Evolutionary conservation across 2,888 invertebrate species (phyloP).

Genomic region (Drosophila subsilvestris): DNA sequence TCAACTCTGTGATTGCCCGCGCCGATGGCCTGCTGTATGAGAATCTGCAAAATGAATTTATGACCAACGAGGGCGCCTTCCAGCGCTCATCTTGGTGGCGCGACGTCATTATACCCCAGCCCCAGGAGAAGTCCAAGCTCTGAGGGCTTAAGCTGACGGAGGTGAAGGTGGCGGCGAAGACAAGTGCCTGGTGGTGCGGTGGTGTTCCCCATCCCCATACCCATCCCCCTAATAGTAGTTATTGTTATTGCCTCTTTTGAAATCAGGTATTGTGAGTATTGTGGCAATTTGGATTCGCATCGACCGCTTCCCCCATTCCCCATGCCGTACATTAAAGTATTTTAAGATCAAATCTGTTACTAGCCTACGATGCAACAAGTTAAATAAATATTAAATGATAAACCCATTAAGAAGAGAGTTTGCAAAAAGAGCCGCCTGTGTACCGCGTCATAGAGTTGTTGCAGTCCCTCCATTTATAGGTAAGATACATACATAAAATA

Average conservation of each 20-base stretch:
- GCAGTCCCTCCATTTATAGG: too few species aligned
- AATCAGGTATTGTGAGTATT: conserved; percentile 40
- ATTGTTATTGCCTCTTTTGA: conserved; percentile 51
- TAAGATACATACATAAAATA: too few species aligned
- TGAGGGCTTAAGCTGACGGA: conserved; percentile 20
- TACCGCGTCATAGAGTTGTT: too few species aligned
- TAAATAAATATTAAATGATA: conserved; percentile 25
- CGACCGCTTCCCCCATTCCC: conserved; percentile 21
- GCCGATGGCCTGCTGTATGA: conserved; percentile 90
- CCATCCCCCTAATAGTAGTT: conserved; percentile 7
- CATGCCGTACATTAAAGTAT: conserved; percentile 41
- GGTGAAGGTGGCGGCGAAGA: not conserved
- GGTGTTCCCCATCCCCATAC: not conserved
- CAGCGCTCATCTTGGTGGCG: conserved; percentile 91
- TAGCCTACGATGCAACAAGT: conserved; percentile 24
- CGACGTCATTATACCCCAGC: conserved; percentile 84
- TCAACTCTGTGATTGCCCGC: conserved; percentile 93
- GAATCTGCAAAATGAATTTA: conserved; percentile 89
- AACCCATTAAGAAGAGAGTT: not conserved
- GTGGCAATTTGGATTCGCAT: conserved; percentile 28
- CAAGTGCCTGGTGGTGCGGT: conserved; percentile 60
- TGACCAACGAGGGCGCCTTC: conserved; percentile 88
- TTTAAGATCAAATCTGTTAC: conserved; percentile 49
- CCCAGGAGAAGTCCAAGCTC: conserved; percentile 79
- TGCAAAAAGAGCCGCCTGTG: not conserved